Evolutionary conservation across 2,888 invertebrate genomes (phyloP).

Genomic region (Hypomecis punctinalis): DNA sequence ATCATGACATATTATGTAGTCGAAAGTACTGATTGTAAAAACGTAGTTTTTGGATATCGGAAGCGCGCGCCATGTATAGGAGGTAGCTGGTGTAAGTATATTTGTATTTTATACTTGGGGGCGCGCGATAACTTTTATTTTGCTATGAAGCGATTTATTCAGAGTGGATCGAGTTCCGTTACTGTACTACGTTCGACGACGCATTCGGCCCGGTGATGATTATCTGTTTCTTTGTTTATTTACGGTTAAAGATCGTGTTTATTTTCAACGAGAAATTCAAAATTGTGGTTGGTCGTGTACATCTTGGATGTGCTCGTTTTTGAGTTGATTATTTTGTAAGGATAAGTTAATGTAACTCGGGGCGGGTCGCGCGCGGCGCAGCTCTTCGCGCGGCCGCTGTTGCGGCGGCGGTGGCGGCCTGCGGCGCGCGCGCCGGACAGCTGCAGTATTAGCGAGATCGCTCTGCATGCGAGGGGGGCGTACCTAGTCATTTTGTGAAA

Average conservation of each 20-base stretch:
- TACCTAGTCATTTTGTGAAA: constrained; percentile 85
- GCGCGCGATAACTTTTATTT: constrained; percentile 67
- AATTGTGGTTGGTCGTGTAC: constrained; percentile 64
- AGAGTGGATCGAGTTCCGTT: constrained; percentile 84
- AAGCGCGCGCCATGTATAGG: constrained; percentile 70
- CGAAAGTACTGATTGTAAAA: constrained; percentile 71
- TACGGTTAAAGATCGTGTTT: constrained; percentile 32
- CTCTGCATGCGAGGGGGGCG: constrained; percentile 67
- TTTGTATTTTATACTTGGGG: constrained; percentile 68
- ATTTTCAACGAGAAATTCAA: constrained; percentile 51
- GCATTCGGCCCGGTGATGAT: constrained; percentile 60
- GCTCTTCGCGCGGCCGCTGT: constrained; percentile 8
- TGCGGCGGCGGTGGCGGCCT: constrained; percentile 30
- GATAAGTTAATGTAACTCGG: constrained; percentile 63
- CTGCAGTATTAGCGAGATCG: constrained; percentile 67
- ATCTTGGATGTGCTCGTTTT: constrained; percentile 56
- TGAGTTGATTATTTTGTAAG: constrained; percentile 75
- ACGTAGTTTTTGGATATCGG: constrained; percentile 67
- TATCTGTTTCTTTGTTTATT: constrained; percentile 35
- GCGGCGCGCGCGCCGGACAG: constrained; percentile 52
- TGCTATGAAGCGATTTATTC: constrained; percentile 72
- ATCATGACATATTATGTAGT: constrained; percentile 79
- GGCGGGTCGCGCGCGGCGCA: constrained; percentile 40
- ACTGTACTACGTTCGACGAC: constrained; percentile 72
- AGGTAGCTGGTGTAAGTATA: constrained; percentile 54